These are phyloP conservation scores for Yasuhikotakia modesta DNA, from an alignment of 2,797 vertebrate species.

Conservation along the genomic window DNA sequence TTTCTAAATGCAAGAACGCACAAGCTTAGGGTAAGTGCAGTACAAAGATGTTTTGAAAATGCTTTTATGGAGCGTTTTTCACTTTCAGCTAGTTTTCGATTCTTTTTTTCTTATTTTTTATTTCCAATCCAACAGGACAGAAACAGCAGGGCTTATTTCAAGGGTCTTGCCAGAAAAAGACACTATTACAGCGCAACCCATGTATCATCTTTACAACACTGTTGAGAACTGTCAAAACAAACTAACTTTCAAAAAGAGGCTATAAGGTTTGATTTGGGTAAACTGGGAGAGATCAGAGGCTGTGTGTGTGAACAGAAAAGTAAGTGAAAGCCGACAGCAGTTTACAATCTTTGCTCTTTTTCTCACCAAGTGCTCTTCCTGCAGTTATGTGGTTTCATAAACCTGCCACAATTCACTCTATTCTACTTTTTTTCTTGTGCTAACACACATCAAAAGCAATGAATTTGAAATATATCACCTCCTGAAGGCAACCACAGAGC, in stretches of 20 bases:
- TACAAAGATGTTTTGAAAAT: not conserved
- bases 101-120: not conserved
- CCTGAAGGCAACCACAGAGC: slow-evolving; percentile 20
- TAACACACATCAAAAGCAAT: slow-evolving; percentile 15
- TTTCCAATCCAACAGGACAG: not conserved
- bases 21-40: not conserved
- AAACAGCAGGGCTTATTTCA: not conserved
- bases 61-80: not conserved
- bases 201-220: not conserved
- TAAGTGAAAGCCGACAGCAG: not conserved
- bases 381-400: slow-evolving; percentile 9
- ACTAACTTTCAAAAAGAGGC: too few relatives aligned
- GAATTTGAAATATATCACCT: slow-evolving; percentile 1
- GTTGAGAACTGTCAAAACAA: too few relatives aligned
- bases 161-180: not conserved
- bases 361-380: not conserved
- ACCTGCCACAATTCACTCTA: not conserved
- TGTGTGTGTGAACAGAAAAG: not conserved
- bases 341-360: slow-evolving; percentile 12
- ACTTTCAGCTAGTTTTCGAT: too few relatives aligned
- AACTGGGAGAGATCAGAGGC: not conserved
- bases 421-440: slow-evolving; percentile 7
- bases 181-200: not conserved
- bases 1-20: not conserved
- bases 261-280: not conserved